These are phyloP conservation scores for Carapus acus DNA, from an alignment of 2,797 vertebrate genomes.

Conservation along the genomic window DNA sequence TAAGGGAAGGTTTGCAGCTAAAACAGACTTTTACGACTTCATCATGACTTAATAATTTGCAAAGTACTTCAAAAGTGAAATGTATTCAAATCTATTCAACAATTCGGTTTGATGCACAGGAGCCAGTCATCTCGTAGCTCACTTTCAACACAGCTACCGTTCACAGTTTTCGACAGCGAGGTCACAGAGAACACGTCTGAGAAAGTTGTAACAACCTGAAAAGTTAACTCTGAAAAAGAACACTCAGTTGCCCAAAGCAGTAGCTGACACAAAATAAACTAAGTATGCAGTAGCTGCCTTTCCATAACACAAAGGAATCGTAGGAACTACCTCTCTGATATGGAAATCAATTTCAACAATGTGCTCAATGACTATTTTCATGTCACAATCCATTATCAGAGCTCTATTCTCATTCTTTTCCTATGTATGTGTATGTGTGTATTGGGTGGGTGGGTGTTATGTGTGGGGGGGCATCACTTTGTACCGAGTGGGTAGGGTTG, in stretches of 20 bases:
- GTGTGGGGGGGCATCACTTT: conserved; percentile 7
- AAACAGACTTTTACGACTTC: not conserved
- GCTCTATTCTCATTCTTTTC: conserved; percentile 28
- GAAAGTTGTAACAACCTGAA: conserved; percentile 27
- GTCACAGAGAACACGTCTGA: conserved; percentile 35
- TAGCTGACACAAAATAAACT: conserved; percentile 32
- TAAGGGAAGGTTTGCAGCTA: not conserved
- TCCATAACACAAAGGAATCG: conserved; percentile 51
- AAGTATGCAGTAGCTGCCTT: conserved; percentile 50
- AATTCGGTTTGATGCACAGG: conserved; percentile 20
- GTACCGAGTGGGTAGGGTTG: conserved; percentile 16
- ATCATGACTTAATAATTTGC: not conserved
- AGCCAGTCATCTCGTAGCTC: conserved; percentile 29
- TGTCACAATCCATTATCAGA: conserved; percentile 39
- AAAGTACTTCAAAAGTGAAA: not conserved
- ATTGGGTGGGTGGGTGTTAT: too few relatives aligned
- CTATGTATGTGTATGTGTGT: too few relatives aligned
- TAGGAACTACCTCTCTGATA: conserved; percentile 43
- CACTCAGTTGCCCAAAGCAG: conserved; percentile 28
- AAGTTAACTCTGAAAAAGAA: conserved; percentile 40
- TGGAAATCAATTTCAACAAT: conserved; percentile 37
- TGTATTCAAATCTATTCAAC: conserved; percentile 20
- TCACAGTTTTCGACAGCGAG: conserved; percentile 37
- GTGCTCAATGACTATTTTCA: conserved; percentile 26
- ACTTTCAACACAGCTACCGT: conserved; percentile 9